phyloP scores from a whole-genome alignment of 2,797 vertebrate genomes.

The Prunella strophiata region DNA sequence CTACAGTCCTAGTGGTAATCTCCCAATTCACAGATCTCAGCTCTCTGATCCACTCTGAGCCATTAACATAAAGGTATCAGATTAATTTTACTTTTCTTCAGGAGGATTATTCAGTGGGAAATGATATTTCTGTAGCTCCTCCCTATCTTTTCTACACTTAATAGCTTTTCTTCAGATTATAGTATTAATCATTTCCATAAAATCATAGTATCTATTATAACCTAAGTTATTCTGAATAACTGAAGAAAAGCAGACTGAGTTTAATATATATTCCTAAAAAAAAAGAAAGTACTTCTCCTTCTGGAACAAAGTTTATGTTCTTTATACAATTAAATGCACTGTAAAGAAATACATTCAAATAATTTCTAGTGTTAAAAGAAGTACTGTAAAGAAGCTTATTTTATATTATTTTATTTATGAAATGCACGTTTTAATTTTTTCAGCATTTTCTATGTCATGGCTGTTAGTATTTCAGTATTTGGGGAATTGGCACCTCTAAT shows the following conservation, averaged over 20 bases:
- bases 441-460: not conserved
- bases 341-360: not conserved
- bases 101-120: conserved; percentile 12
- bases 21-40: not conserved
- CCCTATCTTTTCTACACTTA: not conserved
- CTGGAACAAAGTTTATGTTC: not conserved
- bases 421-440: not conserved
- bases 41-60: not conserved
- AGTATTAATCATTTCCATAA: not conserved
- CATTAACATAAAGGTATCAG: not conserved
- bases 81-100: conserved; percentile 24
- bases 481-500: not conserved
- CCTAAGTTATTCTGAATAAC: not conserved
- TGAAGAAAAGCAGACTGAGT: not conserved
- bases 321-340: not conserved
- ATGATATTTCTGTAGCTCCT: not conserved
- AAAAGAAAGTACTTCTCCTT: not conserved
- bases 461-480: not conserved
- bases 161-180: conserved; percentile 10
- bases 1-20: not conserved
- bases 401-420: not conserved
- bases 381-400: not conserved
- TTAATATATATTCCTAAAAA: not conserved
- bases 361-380: not conserved
- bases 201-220: not conserved